Conservation (phyloP, 2,797 vertebrate genomes). For the Spea hammondii region DNA sequence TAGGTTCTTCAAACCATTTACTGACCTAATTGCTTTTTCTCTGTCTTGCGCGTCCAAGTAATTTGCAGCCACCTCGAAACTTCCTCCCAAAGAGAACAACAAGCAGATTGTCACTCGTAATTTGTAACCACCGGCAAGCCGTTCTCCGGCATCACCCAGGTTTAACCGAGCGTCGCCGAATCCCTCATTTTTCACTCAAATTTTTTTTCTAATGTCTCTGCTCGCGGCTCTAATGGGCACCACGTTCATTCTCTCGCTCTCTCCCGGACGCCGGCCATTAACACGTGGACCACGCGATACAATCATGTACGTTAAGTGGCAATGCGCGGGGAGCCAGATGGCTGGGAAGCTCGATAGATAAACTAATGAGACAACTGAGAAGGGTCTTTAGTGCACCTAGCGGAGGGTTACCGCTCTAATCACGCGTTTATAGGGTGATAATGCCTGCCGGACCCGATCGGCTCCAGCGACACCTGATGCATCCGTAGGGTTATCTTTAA, state of each 20-base stretch:
- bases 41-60: neutral
- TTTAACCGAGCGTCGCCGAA: neutral
- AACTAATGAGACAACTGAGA: neutral
- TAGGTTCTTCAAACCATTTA: neutral
- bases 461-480: neutral
- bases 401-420: neutral
- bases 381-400: neutral
- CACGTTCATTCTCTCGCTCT: neutral
- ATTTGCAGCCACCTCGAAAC: neutral
- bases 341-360: neutral
- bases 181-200: neutral
- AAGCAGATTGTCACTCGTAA: neutral
- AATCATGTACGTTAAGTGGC: neutral
- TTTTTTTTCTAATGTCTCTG: neutral
- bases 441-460: too few relatives aligned
- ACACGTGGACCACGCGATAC: neutral
- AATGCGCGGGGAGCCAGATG: neutral
- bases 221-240: neutral
- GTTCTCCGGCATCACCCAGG: neutral
- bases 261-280: neutral
- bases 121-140: neutral
- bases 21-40: neutral
- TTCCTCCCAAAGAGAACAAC: neutral
- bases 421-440: neutral
- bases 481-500: too few relatives aligned